phyloP scores from a whole-genome alignment of 2,797 vertebrate genomes.

The Fistularia commersonii region DNA sequence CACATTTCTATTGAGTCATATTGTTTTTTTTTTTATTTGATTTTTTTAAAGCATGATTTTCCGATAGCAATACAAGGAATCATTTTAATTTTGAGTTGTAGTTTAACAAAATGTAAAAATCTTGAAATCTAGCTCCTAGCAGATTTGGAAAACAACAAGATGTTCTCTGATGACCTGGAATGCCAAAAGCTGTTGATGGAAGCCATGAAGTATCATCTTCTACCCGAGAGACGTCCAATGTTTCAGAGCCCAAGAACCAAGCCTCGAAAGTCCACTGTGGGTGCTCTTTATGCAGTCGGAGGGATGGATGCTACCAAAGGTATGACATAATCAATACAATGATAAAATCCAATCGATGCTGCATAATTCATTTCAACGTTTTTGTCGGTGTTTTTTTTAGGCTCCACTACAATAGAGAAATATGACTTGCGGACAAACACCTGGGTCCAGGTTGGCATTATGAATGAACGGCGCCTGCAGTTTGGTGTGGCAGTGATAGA shows the following conservation, averaged over 20 bases:
- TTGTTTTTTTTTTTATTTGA: no score
- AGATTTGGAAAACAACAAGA: conserved; percentile 94
- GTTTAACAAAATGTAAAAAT: no score
- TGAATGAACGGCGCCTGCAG: conserved; percentile 91
- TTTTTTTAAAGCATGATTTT: no score
- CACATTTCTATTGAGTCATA: no score
- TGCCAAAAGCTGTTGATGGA: conserved; percentile 98
- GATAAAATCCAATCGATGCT: not conserved
- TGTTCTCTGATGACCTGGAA: conserved; percentile 93
- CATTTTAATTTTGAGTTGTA: not conserved
- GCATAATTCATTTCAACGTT: not conserved
- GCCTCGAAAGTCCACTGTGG: conserved; percentile 96
- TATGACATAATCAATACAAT: conserved; percentile 33
- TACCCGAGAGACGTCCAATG: conserved; percentile 92
- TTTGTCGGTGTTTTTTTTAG: conserved; percentile 52
- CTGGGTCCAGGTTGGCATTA: conserved; percentile 89
- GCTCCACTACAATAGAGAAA: conserved; percentile 93
- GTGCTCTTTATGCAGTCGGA: conserved; percentile 93
- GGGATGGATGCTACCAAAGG: conserved; percentile 96
- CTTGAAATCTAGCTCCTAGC: conserved; percentile 83
- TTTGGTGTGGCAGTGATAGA: conserved; percentile 96
- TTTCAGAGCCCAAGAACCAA: conserved; percentile 96
- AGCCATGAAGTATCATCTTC: conserved; percentile 97
- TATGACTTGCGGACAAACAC: conserved; percentile 94
- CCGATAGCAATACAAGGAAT: no score